Conservation (phyloP, 2,113 vertebrate genomes). For the Catharus minimus region DNA sequence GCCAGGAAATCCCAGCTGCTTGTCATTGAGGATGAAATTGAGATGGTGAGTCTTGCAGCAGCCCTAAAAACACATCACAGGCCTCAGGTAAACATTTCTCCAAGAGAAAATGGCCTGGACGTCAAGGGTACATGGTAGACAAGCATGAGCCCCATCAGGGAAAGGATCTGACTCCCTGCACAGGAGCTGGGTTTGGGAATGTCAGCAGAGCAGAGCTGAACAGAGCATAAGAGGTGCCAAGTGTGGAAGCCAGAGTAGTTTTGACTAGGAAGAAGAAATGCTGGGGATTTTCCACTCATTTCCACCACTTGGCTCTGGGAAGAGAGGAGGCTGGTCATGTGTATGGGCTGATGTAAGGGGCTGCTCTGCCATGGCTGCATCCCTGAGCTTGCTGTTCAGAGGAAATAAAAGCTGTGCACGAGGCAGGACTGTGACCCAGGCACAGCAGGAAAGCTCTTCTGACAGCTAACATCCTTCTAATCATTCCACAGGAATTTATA, state of each 20-base stretch:
- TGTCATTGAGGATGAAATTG: constrained; percentile 22
- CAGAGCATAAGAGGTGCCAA: not conserved
- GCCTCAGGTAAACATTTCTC: not conserved
- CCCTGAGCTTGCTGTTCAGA: not conserved
- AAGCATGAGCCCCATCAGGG: not conserved
- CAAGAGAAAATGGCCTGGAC: not conserved
- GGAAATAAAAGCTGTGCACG: not conserved
- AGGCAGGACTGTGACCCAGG: not conserved
- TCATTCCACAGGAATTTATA: constrained; percentile 46
- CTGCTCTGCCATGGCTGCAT: not conserved
- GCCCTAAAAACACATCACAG: not conserved
- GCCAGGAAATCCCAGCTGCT: constrained; percentile 47
- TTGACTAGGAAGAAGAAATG: not conserved
- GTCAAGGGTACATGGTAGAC: not conserved
- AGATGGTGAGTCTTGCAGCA: constrained; percentile 46
- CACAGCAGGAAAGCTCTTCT: not conserved
- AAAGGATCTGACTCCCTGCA: not conserved
- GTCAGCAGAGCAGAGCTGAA: not conserved
- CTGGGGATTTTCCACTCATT: not conserved
- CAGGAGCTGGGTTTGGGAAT: not conserved
- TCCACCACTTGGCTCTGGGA: not conserved
- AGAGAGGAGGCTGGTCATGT: not conserved
- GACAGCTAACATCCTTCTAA: not conserved
- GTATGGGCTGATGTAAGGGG: not conserved
- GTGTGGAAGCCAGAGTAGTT: not conserved